Base-by-base conservation (phyloP, 2,888 invertebrate species). In the Andrena trimmerana region DNA sequence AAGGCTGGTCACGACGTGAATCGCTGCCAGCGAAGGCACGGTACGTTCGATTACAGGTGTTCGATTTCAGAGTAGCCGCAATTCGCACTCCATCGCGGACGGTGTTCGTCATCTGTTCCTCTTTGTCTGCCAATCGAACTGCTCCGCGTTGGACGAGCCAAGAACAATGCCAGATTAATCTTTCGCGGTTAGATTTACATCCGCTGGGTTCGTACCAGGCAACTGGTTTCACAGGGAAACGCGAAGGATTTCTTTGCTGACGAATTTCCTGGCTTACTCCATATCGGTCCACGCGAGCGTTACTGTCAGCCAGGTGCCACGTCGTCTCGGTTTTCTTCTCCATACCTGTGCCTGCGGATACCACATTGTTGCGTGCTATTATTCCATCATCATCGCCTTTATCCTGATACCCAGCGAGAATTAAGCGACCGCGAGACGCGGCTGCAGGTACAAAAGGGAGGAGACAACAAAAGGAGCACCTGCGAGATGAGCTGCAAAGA, bases 21-120 rank as follows among this genome's bases (percentile, higher is more conserved):
- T 69, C 42, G 42, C 57, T 36, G 69, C 31, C 31, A 29, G 29
- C 42, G 2, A 36, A 59, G 69, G 36, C 69, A 24, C 27, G 69
- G 36, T 5, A 57, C 27, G 33, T 24, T 57, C 69, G 57, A 57
- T 69, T 59, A 69, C 69, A n/a, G 59, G 69, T 59, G 69, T 59
- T 69, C 36, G 57, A 36, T 69, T 59, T 69, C 69, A 29, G 4
- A 8, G 24, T 31, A 52, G 29, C 36, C 48, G 48, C 59, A 33
- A 60, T 69, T 50, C 42, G 42, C 42, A 16, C 42, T 42, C 42
- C 48, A 60, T 31, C 27, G 29, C 16, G 54, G 27, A 36, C 54
- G 13, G 8, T 59, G 54, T 33, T n/a, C 29, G 59, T 59, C 27
- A 59, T 59, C 59, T 27, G 31, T 31, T 27, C 63, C 42, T n/a